Evolutionary conservation across 2,888 invertebrate species (phyloP), one percentile per base, ranked within the genome.

Genomic region (Carterocephalus palaemon): DNA sequence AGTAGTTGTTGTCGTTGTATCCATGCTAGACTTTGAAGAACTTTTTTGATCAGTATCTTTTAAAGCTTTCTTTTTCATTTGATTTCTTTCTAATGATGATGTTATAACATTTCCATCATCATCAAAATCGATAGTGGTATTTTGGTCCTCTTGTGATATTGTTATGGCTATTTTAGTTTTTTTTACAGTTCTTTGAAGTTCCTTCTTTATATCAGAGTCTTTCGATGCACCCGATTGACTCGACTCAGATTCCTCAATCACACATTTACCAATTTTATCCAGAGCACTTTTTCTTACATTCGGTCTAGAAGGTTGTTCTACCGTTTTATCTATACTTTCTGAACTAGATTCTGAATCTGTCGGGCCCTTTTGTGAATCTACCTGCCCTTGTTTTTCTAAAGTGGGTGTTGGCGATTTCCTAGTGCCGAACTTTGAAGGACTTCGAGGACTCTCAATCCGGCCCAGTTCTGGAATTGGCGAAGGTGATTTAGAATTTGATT

Each of bases 331-430:
- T 47, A 85, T 74, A 53, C 87, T 87, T 61, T 88, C 88, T 2
- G 88, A 88, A 52, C 90, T 90, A 1, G 84, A 89, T 17, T 90
- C 90, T 1, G 90, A 86, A 72, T 90, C 90, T 10, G 90, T 86
- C 1, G 90, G 90, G 40, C 78, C 85, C 60, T 76, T 87, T 53
- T 73, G 79, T 0, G 88, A 88, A 63, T 88, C 88, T 7, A 88
- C 88, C 55, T 76, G 88, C 1, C 89, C 89, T 67, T 90, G 90
- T 58, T 90, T 90, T 64, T 90, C 90, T 48, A 90, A 70, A 6
- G 90, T 90, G 0, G 90, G 90, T 0, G 90, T 90, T 8, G 89
- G 88, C 6, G 87, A 85, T 57, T 82, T 88, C 51, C 76, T 73
- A 2, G 73, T 50, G 1, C 75, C 71, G 53, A 68, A 79, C 66